Percentiles rank a stretch among this genome's conserved stretches.
phyloP scores from a whole-genome alignment of 2,888 invertebrate genomes.

The Hydropsyche betteni region DNA sequence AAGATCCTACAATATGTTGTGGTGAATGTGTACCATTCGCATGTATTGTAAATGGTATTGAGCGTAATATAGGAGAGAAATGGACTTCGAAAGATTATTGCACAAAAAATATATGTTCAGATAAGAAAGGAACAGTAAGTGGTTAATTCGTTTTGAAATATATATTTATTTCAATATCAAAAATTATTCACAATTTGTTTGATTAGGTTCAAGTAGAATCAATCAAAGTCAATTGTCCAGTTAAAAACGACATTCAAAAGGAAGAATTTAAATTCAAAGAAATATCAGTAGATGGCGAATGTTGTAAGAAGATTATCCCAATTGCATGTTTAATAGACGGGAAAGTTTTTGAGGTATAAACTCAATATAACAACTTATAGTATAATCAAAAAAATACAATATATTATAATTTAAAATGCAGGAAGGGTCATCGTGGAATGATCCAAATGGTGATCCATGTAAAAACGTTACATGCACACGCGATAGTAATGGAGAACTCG shows the following conservation, averaged over 20 bases:
- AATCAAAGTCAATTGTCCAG: conserved; percentile 64
- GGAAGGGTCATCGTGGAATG: conserved; percentile 65
- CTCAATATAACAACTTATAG: background rate
- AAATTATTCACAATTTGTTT: background rate
- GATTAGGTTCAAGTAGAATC: conserved; percentile 68
- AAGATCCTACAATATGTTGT: conserved; percentile 67
- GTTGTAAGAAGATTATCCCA: conserved; percentile 66
- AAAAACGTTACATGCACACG: conserved; percentile 64
- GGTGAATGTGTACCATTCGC: conserved; percentile 71
- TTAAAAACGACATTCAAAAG: conserved; percentile 59
- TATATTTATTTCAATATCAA: conserved; percentile 51
- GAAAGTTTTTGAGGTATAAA: conserved; percentile 30
- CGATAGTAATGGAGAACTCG: conserved; percentile 59
- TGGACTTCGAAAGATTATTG: conserved; percentile 74
- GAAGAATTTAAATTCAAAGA: conserved; percentile 66
- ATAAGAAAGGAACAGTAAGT: conserved; percentile 64
- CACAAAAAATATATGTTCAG: conserved; percentile 68
- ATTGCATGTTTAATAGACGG: conserved; percentile 65
- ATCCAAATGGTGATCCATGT: conserved; percentile 64
- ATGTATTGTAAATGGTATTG: conserved; percentile 66
- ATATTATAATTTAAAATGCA: conserved; percentile 50
- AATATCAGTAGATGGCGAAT: conserved; percentile 62
- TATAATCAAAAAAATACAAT: background rate
- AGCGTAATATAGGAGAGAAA: conserved; percentile 63
- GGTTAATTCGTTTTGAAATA: background rate